A percentile compares a stretch with the other conserved stretches of the same genome.
phyloP scores from a whole-genome alignment of 2,797 vertebrate genomes.

The Pseudochirops corinnae region DNA sequence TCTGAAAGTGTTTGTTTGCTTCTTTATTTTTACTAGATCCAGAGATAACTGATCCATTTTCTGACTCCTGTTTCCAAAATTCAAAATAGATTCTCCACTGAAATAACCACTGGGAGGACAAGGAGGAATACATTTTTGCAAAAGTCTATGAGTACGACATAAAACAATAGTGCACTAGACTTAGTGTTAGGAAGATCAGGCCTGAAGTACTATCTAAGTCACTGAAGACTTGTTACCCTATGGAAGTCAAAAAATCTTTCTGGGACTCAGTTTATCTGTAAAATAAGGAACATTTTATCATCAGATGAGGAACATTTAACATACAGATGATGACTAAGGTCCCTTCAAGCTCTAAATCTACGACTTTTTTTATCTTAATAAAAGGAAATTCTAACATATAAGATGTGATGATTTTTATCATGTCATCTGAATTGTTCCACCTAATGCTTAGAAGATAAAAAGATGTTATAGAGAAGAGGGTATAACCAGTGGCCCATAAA shows the following conservation, averaged over 20 bases:
- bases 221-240: background rate
- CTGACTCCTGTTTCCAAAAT: constrained; percentile 25
- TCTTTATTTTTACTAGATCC: background rate
- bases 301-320: background rate
- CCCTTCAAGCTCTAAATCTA: background rate
- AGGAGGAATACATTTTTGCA: background rate
- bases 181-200: background rate
- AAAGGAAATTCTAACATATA: constrained; percentile 21
- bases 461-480: constrained; percentile 57
- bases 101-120: background rate
- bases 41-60: background rate
- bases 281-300: background rate
- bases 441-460: constrained; percentile 59
- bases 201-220: background rate
- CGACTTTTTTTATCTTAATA: background rate
- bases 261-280: background rate
- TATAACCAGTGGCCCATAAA: constrained; percentile 68
- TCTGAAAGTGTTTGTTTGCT: constrained; percentile 15
- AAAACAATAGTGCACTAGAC: background rate
- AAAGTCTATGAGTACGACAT: background rate
- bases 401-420: background rate
- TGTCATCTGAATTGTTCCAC: constrained; percentile 52
- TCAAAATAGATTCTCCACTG: constrained; percentile 3
- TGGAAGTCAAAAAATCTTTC: background rate
- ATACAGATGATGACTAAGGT: background rate